Conservation (phyloP, 2,113 vertebrate species). For the Dolichallabes microphthalmus region DNA sequence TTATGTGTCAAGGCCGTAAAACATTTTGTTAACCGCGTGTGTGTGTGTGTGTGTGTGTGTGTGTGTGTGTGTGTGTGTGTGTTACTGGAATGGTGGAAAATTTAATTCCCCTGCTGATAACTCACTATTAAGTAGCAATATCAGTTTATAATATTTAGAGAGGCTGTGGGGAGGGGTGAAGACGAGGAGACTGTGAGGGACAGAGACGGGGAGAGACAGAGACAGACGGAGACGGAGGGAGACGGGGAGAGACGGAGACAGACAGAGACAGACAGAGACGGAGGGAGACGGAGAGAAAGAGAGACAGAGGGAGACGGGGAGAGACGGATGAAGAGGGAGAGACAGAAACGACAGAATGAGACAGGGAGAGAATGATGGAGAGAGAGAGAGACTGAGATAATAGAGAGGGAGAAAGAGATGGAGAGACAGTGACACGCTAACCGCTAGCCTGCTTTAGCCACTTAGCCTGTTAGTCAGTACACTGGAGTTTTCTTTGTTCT, state of each 20-base stretch:
- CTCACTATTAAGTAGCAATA: constrained; percentile 19
- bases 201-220: neutral
- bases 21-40: neutral
- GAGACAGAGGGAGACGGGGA: constrained; percentile 8
- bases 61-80: constrained; percentile 4
- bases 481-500: no score
- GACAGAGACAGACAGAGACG: neutral
- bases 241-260: neutral
- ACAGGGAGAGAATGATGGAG: no score
- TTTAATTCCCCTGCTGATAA: constrained; percentile 1
- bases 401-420: neutral
- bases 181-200: neutral
- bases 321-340: neutral
- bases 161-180: neutral
- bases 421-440: neutral
- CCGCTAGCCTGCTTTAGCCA: no score
- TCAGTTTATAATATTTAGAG: constrained; percentile 10
- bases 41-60: constrained; percentile 4
- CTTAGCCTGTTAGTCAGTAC: no score
- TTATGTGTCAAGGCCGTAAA: constrained; percentile 9
- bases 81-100: constrained; percentile 20
- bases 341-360: neutral
- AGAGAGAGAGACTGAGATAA: neutral
- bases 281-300: neutral
- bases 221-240: neutral